Base-by-base conservation (phyloP, 2,888 invertebrate species). In the Oscheius sp. region DNA sequence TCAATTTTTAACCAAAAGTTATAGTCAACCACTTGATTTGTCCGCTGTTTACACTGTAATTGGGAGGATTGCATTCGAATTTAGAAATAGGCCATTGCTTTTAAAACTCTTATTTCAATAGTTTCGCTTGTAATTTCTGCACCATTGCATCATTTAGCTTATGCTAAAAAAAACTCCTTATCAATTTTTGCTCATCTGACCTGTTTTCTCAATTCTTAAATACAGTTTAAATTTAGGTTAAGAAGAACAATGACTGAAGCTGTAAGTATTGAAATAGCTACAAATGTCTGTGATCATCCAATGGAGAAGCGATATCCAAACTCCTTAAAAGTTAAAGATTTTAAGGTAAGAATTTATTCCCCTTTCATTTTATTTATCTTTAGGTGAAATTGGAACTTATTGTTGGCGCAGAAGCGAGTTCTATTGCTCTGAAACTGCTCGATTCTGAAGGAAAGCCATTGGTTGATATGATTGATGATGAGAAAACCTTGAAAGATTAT, bases 351-450 rank as follows among this genome's bases (percentile, higher is more conserved):
- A 29, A 55, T 25, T 39, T 52, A 4, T 29, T n/a, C n/a, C 15
- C 12, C n/a, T 61, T 23, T 1, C 48, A n/a, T 50, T 23, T 64
- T 50, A 17, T 34, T 20, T n/a, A 10, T 20, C 31, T 52, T 37
- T 55, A 80, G 80, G 72, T 69, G 48, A 80, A 80, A 63, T 69
- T 80, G 23, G 80, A 80, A 50, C 74, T 80, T 33, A 75, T 80
- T n/a, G 80, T 80, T 5, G 80, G 80, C 33, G 75, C 80, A 1
- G 70, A 71, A 12, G 72, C 78, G 6, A 73, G 74, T 5, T 69
- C 65, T n/a, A 76, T 80, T 69, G 64, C 65, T 52, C 69, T 79
- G 8, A 72, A 81, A 42, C 65, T 79, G 25, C 73, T 67, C 29
- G 73, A 75, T 45, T 39, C 31, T 3, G 70, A 81, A 23, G 79